Evolutionary conservation across 1,140 invertebrate species (phyloP), one percentile per base, ranked within the genome.

Genomic region (Papilio xuthus): DNA sequence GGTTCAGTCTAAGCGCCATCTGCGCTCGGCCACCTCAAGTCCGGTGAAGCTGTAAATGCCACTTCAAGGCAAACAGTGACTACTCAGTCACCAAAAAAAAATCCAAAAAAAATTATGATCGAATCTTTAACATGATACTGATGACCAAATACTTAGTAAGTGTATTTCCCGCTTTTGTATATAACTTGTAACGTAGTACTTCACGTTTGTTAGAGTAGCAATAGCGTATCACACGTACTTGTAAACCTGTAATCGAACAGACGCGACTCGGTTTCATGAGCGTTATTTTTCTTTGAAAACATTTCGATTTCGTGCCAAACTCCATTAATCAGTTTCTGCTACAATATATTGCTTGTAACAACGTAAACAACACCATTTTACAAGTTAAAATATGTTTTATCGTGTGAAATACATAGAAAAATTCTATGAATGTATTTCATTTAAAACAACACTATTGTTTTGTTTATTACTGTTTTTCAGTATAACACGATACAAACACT

Each of bases 181-280:
- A 26, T 73, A 47, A 73, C 42, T 73, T 44, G n/a, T 41, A 6
- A 42, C 18, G 12, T 37, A 15, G 8, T 18, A 28, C 10, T 12
- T 28, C 41, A 47, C 23, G 42, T 26, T 73, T 73, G 71, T 47
- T 47, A 47, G 12, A 71, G 32, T 12, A 73, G 71, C 71, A 47
- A 73, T 28, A 73, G 42, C 71, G 71, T 73, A 73, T 26, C 42
- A 42, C 23, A 42, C 78, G 74, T 78, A 74, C 83, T 83, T 90
- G 85, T 90, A 88, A 88, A 85, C 83, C 84, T 80, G 85, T 90
- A 89, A 92, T 88, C 84, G 85, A 79, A 50, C 78, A 80, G 79
- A 92, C 88, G 89, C 86, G 85, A 83, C 72, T 73, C 32, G 85
- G 76, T 80, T 90, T 80, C 74, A 79, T 74, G 78, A 81, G 75